Evolutionary conservation across 2,888 invertebrate genomes (phyloP).

Genomic region (Pristionchus arcanus): DNA sequence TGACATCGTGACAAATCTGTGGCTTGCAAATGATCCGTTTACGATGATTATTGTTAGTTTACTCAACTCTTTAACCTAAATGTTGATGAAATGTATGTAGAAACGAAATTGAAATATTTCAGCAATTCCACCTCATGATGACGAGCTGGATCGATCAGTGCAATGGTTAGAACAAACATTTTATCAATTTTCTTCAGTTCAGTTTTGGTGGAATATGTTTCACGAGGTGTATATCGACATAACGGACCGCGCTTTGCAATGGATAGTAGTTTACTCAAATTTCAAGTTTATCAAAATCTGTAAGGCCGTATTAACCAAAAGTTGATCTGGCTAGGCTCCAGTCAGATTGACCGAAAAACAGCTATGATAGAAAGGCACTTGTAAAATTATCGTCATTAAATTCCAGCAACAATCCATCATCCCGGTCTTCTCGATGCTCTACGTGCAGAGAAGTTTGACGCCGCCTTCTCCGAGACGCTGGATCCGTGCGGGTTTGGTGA

Average conservation of each 20-base stretch:
- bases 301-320: too few species aligned
- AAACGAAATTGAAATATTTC: too few species aligned
- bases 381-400: neutral
- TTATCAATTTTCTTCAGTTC: neutral
- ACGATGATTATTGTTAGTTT: constrained; percentile 34
- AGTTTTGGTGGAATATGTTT: neutral
- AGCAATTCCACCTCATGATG: constrained; percentile 45
- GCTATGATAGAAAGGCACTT: too few species aligned
- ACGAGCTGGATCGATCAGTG: constrained; percentile 41
- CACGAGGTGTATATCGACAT: too few species aligned
- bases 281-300: too few species aligned
- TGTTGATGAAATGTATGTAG: too few species aligned
- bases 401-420: constrained; percentile 1
- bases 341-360: too few species aligned
- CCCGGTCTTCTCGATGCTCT: constrained; percentile 15
- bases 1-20: constrained; percentile 1
- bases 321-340: too few species aligned
- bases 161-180: neutral
- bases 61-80: too few species aligned
- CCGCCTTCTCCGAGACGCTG: constrained; percentile 19
- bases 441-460: constrained; percentile 42
- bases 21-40: constrained; percentile 29
- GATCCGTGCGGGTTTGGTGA: constrained; percentile 41
- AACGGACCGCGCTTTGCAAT: too few species aligned
- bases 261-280: too few species aligned